Conservation (phyloP, 1,140 invertebrate species). For the Archivesica marissinica region DNA sequence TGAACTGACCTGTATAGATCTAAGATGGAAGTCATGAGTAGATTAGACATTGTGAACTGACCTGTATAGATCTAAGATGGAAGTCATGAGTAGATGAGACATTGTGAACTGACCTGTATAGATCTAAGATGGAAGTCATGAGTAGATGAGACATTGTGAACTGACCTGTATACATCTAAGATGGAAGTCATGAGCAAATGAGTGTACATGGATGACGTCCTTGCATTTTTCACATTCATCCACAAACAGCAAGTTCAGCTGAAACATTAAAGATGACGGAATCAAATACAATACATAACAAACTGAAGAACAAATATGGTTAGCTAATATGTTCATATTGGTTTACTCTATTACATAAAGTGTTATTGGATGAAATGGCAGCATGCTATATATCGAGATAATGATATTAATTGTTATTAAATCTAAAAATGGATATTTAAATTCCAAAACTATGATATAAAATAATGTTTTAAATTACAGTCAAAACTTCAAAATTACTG, state of each 20-base stretch:
- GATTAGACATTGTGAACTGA: neutral
- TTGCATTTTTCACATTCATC: conserved; percentile 92
- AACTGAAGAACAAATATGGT: too few relatives aligned
- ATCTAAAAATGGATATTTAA: too few relatives aligned
- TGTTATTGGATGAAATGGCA: neutral
- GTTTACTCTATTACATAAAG: too few relatives aligned
- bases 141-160: neutral
- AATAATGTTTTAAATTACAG: too few relatives aligned
- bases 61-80: too few relatives aligned
- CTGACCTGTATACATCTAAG: conserved; percentile 87
- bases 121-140: conserved; percentile 87
- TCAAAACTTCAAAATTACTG: too few relatives aligned
- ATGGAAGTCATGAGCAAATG: conserved; percentile 95
- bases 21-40: conserved; percentile 6
- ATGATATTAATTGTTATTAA: too few relatives aligned
- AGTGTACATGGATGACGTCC: conserved; percentile 91
- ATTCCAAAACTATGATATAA: too few relatives aligned
- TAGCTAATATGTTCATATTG: too few relatives aligned
- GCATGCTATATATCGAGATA: too few relatives aligned
- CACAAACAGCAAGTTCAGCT: conserved; percentile 90
- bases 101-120: conserved; percentile 83
- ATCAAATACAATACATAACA: too few relatives aligned
- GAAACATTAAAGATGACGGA: too few relatives aligned
- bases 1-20: conserved; percentile 88
- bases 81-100: neutral